Base-by-base conservation (phyloP, 2,113 vertebrate species). In the Mormyrus lacerda region DNA sequence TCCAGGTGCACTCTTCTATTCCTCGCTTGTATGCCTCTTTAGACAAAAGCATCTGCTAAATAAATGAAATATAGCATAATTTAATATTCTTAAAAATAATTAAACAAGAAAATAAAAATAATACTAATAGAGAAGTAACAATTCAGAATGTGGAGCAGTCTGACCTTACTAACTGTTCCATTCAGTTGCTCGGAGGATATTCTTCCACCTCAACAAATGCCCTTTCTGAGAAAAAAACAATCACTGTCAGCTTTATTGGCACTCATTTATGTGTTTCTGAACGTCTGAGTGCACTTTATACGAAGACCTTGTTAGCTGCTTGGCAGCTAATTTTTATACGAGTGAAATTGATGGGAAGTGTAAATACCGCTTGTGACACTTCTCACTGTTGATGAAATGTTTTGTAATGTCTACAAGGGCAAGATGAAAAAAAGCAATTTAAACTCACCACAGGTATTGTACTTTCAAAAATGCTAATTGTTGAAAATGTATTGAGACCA, bases 121-220 rank as follows among this genome's bases (percentile, higher is more conserved):
- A 76, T 76, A 27, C n/a, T 65, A 65, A 69, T 13, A 69, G 61
- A 79, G 39, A 42, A 39, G 39, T 15, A 42, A 21, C 6, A 79
- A 79, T 79, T 79, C 4, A 39, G 73, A 39, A 42, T 42, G 73
- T 19, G 35, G 73, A 79, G 35, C 4, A 15, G 15, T 79, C 73
- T 19, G 73, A 79, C 35, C 35, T 19, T 79, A 19, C 6, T 39
- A 39, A 79, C 31, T 35, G 15, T 76, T 76, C 31, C 69, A 76
- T 76, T 76, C 69, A 39, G 11, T 4, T 76, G 69, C 73, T 79
- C 13, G 4, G 13, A 42, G 73, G 17, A 47, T 50, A 47, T 50
- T 50, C 83, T 85, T 50, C 83, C 83, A 85, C 44, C 83, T 85
- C n/a, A 85, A 21, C 21, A 47, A 47, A 85, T 50, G 83, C 44